Percentiles rank a stretch among this genome's conserved stretches.
Conservation (phyloP, 2,113 vertebrate genomes). For the Puma concolor region DNA sequence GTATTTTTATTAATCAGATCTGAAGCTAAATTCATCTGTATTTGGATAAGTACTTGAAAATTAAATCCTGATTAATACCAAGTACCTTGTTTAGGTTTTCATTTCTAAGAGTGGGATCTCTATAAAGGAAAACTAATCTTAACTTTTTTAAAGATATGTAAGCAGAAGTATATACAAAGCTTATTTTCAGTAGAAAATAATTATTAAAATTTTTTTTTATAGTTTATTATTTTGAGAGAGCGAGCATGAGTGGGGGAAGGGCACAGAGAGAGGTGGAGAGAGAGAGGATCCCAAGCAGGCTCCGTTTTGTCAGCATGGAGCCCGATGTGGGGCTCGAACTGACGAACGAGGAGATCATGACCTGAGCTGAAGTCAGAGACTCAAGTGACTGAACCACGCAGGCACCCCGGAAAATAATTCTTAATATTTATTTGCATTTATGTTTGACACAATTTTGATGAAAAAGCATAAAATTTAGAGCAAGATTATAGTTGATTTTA, state of each 20-base stretch:
- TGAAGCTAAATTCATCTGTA: not conserved
- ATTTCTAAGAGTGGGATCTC: not conserved
- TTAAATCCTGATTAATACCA: not conserved
- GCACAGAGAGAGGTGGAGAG: no score
- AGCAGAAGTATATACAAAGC: not conserved
- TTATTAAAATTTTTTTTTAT: not conserved
- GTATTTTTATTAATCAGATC: slow-evolving; percentile 14
- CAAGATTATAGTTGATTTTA: not conserved
- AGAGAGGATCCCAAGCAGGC: no score
- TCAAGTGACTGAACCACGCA: no score
- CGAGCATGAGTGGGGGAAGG: no score
- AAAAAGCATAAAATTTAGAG: not conserved
- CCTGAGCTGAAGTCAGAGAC: no score
- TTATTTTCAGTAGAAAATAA: slow-evolving; percentile 2
- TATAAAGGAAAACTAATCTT: not conserved
- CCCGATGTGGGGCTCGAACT: no score
- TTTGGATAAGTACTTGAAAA: not conserved
- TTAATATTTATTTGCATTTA: slow-evolving; percentile 22
- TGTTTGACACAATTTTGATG: not conserved
- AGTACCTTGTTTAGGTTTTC: not conserved
- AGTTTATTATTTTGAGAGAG: no score
- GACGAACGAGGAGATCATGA: no score
- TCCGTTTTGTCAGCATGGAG: no score
- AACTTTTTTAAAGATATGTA: not conserved
- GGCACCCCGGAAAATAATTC: not conserved